Conservation (phyloP, 2,113 vertebrate species). For the Nestor notabilis region DNA sequence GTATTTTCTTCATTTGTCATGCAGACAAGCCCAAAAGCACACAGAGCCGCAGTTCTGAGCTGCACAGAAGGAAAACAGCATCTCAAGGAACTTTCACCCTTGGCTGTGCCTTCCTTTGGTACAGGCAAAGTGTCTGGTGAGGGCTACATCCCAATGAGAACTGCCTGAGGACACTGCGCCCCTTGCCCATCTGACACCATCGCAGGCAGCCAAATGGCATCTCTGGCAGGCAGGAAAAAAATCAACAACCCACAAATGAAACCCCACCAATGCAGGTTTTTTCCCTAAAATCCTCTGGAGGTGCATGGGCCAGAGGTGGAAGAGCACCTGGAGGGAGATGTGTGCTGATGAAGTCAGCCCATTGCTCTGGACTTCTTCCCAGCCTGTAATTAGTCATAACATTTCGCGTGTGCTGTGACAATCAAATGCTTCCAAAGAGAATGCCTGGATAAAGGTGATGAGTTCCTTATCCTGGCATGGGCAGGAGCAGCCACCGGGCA, state of each 20-base stretch:
- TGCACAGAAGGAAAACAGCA: not conserved
- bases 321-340: not conserved
- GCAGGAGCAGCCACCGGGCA: not conserved
- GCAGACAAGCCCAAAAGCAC: not conserved
- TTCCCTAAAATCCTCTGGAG: not conserved
- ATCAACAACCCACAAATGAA: not conserved
- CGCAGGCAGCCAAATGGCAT: fast-evolving
- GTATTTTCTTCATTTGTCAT: not conserved
- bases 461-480: fast-evolving
- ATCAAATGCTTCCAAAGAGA: fast-evolving
- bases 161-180: not conserved
- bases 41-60: not conserved
- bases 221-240: not conserved
- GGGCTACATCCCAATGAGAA: not conserved
- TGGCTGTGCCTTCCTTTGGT: not conserved
- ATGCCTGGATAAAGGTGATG: fast-evolving
- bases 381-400: not conserved
- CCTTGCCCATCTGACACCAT: not conserved
- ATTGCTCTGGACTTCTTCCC: not conserved
- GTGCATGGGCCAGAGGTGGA: not conserved
- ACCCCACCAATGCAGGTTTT: not conserved
- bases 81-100: not conserved
- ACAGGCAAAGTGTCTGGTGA: fast-evolving
- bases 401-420: fast-evolving
- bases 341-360: not conserved